These are phyloP conservation scores for Acleris emargana DNA, from an alignment of 2,888 invertebrate species.

Conservation along the genomic window DNA sequence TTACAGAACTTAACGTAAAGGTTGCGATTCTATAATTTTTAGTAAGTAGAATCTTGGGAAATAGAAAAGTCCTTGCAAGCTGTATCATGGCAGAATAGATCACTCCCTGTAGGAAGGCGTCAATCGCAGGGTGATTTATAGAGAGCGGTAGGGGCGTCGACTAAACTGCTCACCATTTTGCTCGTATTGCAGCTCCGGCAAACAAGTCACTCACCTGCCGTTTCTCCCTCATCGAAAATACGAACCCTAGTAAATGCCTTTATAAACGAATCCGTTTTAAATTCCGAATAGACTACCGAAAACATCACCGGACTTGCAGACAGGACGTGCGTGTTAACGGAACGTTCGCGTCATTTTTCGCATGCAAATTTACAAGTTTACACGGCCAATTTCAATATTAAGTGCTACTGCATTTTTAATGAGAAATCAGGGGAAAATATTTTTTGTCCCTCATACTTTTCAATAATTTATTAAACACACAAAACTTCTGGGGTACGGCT, in stretches of 20 bases:
- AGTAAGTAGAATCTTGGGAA: slow-evolving; percentile 26
- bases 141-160: slow-evolving; percentile 70
- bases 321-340: slow-evolving; percentile 80
- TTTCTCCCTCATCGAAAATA: slow-evolving; percentile 77
- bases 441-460: not conserved
- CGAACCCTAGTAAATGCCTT: slow-evolving; percentile 77
- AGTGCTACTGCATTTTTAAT: slow-evolving; percentile 20
- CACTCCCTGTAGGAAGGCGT: slow-evolving; percentile 82
- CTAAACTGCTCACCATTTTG: slow-evolving; percentile 79
- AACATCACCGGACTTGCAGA: slow-evolving; percentile 74
- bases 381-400: slow-evolving; percentile 40
- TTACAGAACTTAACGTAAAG: not conserved
- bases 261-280: slow-evolving; percentile 81
- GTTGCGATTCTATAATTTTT: slow-evolving; percentile 14
- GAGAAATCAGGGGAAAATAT: slow-evolving; percentile 3
- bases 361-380: slow-evolving; percentile 56
- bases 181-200: slow-evolving; percentile 73
- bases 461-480: not conserved
- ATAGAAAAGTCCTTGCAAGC: slow-evolving; percentile 72
- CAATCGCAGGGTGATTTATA: slow-evolving; percentile 81
- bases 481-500: too few species aligned
- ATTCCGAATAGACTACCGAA: slow-evolving; percentile 76
- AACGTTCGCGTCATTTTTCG: slow-evolving; percentile 72
- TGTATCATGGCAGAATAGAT: slow-evolving; percentile 80
- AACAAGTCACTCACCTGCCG: slow-evolving; percentile 83